phyloP scores from a whole-genome alignment of 1,140 invertebrate genomes.

The Microplitis demolitor region DNA sequence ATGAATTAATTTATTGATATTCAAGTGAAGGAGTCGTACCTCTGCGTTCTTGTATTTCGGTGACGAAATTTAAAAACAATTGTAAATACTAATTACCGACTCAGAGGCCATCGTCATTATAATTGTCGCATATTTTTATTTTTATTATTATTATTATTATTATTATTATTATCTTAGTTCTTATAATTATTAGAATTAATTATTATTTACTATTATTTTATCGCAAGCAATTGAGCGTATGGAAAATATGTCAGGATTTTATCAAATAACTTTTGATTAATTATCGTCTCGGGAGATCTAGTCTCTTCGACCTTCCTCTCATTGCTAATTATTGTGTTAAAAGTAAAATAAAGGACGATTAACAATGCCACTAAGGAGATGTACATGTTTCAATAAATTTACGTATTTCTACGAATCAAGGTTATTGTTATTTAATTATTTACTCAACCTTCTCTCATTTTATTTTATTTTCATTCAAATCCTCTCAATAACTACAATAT shows the following conservation, averaged over 20 bases:
- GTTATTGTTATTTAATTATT: not conserved
- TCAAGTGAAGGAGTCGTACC: not conserved
- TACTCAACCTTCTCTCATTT: not conserved
- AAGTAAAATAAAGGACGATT: not conserved
- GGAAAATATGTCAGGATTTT: not conserved
- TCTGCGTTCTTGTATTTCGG: not conserved
- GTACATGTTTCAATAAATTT: conserved; percentile 60
- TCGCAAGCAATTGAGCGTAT: not conserved
- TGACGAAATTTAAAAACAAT: not conserved
- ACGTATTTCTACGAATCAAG: conserved; percentile 57
- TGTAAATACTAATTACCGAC: conserved; percentile 17
- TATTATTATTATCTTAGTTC: conserved; percentile 5
- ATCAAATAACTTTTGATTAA: not conserved
- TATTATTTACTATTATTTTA: not conserved
- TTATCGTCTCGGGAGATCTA: not conserved
- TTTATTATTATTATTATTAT: conserved; percentile 14
- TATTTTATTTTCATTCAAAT: not conserved
- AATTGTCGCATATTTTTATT: conserved; percentile 2
- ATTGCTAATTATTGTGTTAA: not conserved
- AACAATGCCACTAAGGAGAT: conserved; percentile 37
- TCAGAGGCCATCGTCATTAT: conserved; percentile 20
- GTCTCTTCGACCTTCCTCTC: not conserved
- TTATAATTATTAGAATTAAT: not conserved
- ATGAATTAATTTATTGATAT: conserved; percentile 6
- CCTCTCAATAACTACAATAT: not conserved